These are phyloP conservation scores for Drosophila ananassae DNA, from an alignment of 1,140 invertebrate genomes.

Conservation along the genomic window DNA sequence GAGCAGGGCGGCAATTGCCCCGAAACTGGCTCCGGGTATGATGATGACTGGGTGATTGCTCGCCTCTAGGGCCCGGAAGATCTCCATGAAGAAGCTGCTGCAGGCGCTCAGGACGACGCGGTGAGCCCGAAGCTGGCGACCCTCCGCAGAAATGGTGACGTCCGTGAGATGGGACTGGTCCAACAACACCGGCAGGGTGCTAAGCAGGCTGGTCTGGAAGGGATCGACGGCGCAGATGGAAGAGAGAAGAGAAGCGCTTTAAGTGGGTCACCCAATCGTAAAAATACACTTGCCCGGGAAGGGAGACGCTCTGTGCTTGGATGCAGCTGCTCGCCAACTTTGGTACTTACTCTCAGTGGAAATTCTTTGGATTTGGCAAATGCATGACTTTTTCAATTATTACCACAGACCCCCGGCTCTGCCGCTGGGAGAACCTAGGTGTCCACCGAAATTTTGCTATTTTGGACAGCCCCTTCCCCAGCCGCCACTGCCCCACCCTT, in stretches of 20 bases:
- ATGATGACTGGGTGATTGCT: conserved; percentile 93
- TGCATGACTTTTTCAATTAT: conserved; percentile 70
- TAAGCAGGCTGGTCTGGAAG: conserved; percentile 89
- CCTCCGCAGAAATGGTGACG: conserved; percentile 94
- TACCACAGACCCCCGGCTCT: conserved; percentile 38
- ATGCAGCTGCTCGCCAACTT: conserved; percentile 61
- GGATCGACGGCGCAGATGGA: conserved; percentile 1
- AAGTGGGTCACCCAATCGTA: conserved; percentile 54
- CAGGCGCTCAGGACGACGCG: conserved; percentile 94
- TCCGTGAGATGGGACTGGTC: conserved; percentile 94
- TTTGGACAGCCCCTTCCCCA: conserved; percentile 51
- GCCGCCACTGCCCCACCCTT: conserved; percentile 18
- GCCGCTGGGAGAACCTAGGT: neutral
- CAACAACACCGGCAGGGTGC: conserved; percentile 92
- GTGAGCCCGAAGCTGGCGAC: conserved; percentile 92
- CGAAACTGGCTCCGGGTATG: conserved; percentile 91
- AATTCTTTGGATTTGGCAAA: conserved; percentile 79
- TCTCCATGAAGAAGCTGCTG: conserved; percentile 95
- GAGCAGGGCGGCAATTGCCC: conserved; percentile 92
- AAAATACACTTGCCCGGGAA: conserved; percentile 50
- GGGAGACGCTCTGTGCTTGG: conserved; percentile 26
- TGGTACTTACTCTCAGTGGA: conserved; percentile 54
- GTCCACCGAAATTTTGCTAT: conserved; percentile 50
- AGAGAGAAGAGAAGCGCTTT: conserved; percentile 11
- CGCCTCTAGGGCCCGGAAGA: conserved; percentile 90